Conservation (phyloP, 2,113 vertebrate genomes). For the Plectropomus leopardus region DNA sequence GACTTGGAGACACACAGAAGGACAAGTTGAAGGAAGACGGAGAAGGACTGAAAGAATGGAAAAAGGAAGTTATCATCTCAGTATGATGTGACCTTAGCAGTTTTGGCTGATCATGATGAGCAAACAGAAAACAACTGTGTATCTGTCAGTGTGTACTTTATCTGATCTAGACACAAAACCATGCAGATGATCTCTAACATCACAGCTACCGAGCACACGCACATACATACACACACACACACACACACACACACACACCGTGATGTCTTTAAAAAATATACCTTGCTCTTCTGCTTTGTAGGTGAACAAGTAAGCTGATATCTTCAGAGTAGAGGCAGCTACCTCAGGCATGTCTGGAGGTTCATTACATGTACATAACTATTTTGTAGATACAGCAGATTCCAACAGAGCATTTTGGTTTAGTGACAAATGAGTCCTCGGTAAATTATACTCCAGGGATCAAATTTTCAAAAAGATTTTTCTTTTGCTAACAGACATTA, state of each 20-base stretch:
- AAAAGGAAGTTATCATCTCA: not conserved
- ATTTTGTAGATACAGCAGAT: conserved; percentile 19
- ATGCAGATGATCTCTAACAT: conserved; percentile 27
- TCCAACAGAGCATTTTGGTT: conserved; percentile 21
- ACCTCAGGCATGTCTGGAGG: conserved; percentile 8
- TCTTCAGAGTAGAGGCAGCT: conserved; percentile 8
- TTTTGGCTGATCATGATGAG: conserved; percentile 17
- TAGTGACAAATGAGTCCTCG: conserved; percentile 29
- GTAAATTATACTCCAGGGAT: conserved; percentile 12
- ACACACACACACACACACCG: not conserved
- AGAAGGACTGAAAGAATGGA: not conserved
- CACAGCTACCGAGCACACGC: conserved; percentile 20
- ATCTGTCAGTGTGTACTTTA: conserved; percentile 10
- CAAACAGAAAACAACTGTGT: conserved; percentile 7
- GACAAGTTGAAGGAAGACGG: conserved; percentile 8
- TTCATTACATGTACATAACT: conserved; percentile 20
- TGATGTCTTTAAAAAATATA: conserved; percentile 1
- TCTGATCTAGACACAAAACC: conserved; percentile 47
- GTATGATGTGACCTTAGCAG: not conserved
- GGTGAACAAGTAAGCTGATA: conserved; percentile 60
- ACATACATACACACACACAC: not conserved
- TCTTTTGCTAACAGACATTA: conserved; percentile 12
- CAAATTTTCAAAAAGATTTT: not conserved
- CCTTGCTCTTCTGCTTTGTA: conserved; percentile 33
- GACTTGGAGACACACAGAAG: conserved; percentile 15